Evolutionary conservation across 2,113 vertebrate genomes (phyloP).

Genomic region (Gila orcuttii): DNA sequence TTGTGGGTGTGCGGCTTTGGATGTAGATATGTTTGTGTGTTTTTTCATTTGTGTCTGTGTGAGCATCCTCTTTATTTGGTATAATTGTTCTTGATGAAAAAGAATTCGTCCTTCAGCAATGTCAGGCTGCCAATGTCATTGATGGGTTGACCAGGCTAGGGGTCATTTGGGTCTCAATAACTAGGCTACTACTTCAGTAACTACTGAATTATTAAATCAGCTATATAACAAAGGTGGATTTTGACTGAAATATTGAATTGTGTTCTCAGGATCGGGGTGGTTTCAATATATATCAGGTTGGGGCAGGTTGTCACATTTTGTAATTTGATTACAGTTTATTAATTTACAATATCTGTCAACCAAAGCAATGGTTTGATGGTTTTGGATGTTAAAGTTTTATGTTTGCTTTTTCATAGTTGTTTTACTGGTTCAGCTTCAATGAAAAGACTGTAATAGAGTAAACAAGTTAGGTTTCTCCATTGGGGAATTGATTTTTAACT

Average conservation of each 20-base stretch:
- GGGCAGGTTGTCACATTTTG: neutral
- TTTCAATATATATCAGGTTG: neutral
- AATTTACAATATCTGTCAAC: neutral
- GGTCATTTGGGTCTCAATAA: neutral
- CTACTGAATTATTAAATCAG: too few relatives aligned
- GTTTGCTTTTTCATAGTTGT: neutral
- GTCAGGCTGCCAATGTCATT: neutral
- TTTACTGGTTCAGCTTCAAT: neutral
- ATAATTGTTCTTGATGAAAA: conserved; percentile 19
- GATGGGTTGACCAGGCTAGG: neutral
- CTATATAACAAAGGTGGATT: too few relatives aligned
- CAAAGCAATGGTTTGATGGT: neutral
- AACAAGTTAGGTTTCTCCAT: neutral
- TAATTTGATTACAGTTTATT: neutral
- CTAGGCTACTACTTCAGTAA: too few relatives aligned
- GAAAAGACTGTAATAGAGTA: neutral
- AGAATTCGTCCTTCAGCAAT: conserved; percentile 13
- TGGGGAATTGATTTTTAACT: neutral
- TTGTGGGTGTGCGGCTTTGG: neutral
- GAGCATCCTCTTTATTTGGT: neutral
- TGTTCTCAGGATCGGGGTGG: neutral
- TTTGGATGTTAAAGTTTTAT: neutral
- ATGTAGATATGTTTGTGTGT: conserved; percentile 18
- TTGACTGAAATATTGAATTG: neutral
- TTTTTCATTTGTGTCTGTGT: neutral